phyloP scores from a whole-genome alignment of 1,140 invertebrate species.

The Diabrotica virgifera region DNA sequence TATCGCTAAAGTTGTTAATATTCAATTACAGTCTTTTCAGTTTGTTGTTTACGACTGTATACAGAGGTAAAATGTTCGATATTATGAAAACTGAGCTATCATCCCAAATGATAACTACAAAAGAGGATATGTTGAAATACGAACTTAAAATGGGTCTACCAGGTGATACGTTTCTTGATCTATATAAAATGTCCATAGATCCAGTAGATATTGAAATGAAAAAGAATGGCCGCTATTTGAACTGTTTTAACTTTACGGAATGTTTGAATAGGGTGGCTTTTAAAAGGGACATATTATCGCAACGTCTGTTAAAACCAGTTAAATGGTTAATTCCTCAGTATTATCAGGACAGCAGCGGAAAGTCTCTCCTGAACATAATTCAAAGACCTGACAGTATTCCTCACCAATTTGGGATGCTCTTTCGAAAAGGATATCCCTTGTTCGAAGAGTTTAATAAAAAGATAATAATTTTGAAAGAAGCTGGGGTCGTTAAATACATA shows the following conservation, averaged over 20 bases:
- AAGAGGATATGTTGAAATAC: neutral
- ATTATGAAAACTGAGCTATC: neutral
- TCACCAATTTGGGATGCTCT: neutral
- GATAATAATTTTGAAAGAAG: neutral
- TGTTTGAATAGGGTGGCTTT: neutral
- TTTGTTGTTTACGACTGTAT: neutral
- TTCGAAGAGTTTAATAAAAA: neutral
- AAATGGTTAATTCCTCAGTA: neutral
- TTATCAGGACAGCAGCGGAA: neutral
- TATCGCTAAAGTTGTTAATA: neutral
- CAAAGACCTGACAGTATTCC: no score
- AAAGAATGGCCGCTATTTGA: no score
- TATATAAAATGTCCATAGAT: no score
- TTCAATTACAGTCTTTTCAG: neutral
- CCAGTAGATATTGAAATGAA: no score
- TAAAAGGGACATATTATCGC: neutral
- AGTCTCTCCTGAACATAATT: neutral
- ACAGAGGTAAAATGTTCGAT: neutral
- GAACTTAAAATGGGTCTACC: neutral
- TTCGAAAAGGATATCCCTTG: neutral
- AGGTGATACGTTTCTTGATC: neutral
- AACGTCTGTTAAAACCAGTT: neutral
- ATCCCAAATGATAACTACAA: neutral
- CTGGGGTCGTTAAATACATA: neutral
- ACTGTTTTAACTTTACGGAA: no score